Percentiles rank a stretch among this genome's conserved stretches.
These are phyloP conservation scores for Clarias fuscus DNA, from an alignment of 2,797 vertebrate genomes.

Conservation along the genomic window DNA sequence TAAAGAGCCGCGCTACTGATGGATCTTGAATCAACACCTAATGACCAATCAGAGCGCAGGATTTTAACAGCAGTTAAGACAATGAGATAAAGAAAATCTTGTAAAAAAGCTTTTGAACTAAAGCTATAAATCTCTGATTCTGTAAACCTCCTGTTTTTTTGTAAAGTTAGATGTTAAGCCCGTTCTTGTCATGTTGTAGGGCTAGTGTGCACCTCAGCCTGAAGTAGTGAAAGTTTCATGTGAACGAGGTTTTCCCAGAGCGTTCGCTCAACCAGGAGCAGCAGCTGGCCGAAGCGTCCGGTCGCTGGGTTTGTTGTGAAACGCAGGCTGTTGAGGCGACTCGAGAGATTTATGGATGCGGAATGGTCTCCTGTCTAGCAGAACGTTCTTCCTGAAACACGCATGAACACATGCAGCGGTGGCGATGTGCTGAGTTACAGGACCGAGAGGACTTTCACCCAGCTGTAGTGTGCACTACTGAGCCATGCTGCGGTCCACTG, in stretches of 20 bases:
- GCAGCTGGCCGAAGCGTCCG: not conserved
- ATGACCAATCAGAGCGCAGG: not conserved
- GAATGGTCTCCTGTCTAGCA: constrained; percentile 20
- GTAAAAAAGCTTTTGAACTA: not conserved
- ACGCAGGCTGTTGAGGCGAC: constrained; percentile 1
- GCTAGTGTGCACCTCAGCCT: not conserved
- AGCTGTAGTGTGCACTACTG: not conserved
- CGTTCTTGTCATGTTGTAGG: not conserved
- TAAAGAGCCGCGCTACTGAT: not conserved
- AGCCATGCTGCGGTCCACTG: not conserved
- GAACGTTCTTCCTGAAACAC: constrained; percentile 25
- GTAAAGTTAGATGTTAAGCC: not conserved
- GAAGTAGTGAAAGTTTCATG: not conserved
- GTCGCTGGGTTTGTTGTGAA: constrained; percentile 11
- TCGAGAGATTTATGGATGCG: constrained; percentile 16
- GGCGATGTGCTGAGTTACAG: constrained; percentile 12
- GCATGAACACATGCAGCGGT: constrained; percentile 10
- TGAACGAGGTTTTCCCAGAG: not conserved
- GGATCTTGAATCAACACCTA: not conserved
- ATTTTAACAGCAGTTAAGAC: not conserved
- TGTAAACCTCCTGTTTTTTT: not conserved
- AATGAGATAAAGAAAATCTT: not conserved
- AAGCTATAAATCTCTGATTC: not conserved
- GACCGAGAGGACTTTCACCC: constrained; percentile 22
- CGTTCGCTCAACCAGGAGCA: not conserved